Conservation (phyloP, 2,888 invertebrate genomes). For the Drosophila fungiperda region DNA sequence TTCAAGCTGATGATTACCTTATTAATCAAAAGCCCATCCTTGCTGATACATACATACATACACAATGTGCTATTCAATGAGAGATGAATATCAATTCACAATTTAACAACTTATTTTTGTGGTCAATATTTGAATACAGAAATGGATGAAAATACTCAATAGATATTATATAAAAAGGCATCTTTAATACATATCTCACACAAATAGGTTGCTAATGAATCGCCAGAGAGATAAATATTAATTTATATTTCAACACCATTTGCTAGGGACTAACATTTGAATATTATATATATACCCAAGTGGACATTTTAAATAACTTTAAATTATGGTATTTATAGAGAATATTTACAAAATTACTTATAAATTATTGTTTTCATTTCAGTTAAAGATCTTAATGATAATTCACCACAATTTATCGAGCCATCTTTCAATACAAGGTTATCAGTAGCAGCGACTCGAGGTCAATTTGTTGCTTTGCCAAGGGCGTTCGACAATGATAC, state of each 20-base stretch:
- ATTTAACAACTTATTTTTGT: too few species aligned
- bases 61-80: too few species aligned
- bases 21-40: too few species aligned
- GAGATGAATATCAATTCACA: too few species aligned
- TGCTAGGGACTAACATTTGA: neutral
- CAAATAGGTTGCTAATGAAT: neutral
- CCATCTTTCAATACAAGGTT: slow-evolving; percentile 91
- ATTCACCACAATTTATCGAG: slow-evolving; percentile 94
- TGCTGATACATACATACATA: too few species aligned
- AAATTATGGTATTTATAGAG: neutral
- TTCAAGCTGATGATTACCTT: too few species aligned
- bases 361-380: slow-evolving; percentile 54
- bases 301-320: neutral
- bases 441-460: slow-evolving; percentile 92
- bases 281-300: neutral
- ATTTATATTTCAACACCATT: neutral
- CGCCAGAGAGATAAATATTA: neutral
- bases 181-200: neutral
- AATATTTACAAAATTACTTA: neutral
- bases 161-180: too few species aligned
- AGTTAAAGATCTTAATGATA: slow-evolving; percentile 96
- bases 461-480: slow-evolving; percentile 94
- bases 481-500: slow-evolving; percentile 95
- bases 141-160: too few species aligned
- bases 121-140: too few species aligned